Evolutionary conservation across 64 coral and sea anemone genomes (phyloP), one percentile per base, ranked within the genome.

Genomic region (Montipora foliosa): DNA sequence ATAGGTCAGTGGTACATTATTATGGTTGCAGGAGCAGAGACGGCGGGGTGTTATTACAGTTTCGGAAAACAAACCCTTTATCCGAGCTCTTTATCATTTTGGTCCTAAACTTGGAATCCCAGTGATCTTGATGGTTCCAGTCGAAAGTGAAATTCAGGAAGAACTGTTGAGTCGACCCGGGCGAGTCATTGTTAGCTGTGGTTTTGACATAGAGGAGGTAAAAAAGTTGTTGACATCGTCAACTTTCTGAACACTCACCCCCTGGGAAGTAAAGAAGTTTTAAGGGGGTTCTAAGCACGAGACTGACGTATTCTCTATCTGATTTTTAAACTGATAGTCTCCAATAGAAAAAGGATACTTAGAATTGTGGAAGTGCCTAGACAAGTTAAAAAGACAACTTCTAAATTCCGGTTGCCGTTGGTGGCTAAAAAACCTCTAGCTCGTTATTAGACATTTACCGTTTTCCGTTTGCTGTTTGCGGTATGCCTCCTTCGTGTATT

Each of bases 21-120:
- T 37, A 37, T 37, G 37, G 37, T 37, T 37, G 37, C 15, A 83
- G 80, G 80, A 83, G 47, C 80, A 67, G 25, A 22, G 44, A 64
- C 58, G 80, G 2, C 80, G 80, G 3, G 80, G 80, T 66, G 80
- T 83, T 45, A 67, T 83, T 14, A 67, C 80, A 66, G 59, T 58
- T 6, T 66, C 80, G 47, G 80, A 83, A 67, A 67, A 24, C 25
- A 67, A 58, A 22, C 29, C 80, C 80, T 83, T 83, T 8, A 83
- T 83, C 24, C 80, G 80, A 83, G 80, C 80, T 9, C 57, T 83
- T 15, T 83, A 67, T 58, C 44, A 47, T 83, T 83, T 66, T 47
- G 80, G 80, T 4, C 80, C 80, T 15, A 83, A 83, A 67, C 58
- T 83, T 9, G 80, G 80, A 10, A 13, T 83, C 13, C 80, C 80